Evolutionary conservation across 2,113 vertebrate genomes (phyloP).

Genomic region (Silurus asotus): DNA sequence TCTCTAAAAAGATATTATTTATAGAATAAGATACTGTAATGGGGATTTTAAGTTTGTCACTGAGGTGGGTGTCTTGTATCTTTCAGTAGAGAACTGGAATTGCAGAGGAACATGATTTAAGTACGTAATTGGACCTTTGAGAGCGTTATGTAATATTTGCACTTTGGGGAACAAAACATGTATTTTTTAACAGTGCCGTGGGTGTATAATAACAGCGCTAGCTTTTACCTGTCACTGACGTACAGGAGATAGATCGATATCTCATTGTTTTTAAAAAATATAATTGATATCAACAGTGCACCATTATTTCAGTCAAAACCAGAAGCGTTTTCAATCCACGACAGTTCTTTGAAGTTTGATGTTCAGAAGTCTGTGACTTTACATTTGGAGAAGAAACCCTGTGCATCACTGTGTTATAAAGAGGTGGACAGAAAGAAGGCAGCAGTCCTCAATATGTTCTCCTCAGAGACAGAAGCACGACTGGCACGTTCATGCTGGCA

Average conservation of each 20-base stretch:
- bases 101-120: neutral
- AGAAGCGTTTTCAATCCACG: neutral
- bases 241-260: constrained; percentile 25
- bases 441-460: constrained; percentile 38
- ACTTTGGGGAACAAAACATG: neutral
- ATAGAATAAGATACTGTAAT: neutral
- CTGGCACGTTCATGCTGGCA: constrained; percentile 24
- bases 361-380: constrained; percentile 18
- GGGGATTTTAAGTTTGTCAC: neutral
- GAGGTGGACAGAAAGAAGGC: constrained; percentile 28
- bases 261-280: constrained; percentile 20
- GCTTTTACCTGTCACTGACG: neutral
- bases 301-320: neutral
- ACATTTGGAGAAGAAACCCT: constrained; percentile 19
- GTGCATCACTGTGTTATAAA: constrained; percentile 34
- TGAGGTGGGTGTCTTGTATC: neutral
- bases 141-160: neutral
- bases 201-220: neutral
- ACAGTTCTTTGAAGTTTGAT: neutral
- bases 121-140: neutral
- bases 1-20: neutral
- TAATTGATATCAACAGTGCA: constrained; percentile 6
- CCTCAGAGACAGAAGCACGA: constrained; percentile 37
- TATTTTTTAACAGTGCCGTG: neutral
- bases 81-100: neutral